phyloP scores from a whole-genome alignment of 1,140 invertebrate species.

The Pogonus chalceus region DNA sequence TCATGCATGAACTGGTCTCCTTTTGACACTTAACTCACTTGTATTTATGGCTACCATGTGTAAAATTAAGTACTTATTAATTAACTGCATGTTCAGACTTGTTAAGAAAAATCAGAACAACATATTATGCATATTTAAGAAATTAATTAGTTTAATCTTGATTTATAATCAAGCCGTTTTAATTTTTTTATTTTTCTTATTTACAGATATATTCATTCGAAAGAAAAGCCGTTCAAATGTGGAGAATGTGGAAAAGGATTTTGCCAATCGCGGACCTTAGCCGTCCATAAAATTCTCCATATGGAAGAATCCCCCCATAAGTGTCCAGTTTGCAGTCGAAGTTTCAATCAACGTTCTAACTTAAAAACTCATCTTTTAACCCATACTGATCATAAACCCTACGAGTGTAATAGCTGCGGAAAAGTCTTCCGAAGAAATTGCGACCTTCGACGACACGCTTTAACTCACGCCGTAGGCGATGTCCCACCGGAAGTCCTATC shows the following conservation, averaged over 20 bases:
- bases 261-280: conserved; percentile 88
- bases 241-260: conserved; percentile 93
- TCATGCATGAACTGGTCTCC: no score
- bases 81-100: no score
- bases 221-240: conserved; percentile 96
- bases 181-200: no score
- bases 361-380: conserved; percentile 85
- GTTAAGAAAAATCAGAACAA: no score
- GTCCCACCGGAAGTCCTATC: conserved; percentile 58
- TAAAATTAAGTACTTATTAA: no score
- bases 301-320: conserved; percentile 85
- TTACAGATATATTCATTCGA: conserved; percentile 89
- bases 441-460: conserved; percentile 70
- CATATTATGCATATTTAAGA: no score
- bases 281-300: conserved; percentile 86
- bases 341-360: conserved; percentile 81
- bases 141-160: no score
- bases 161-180: no score
- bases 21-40: no score
- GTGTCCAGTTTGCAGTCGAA: conserved; percentile 72
- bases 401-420: conserved; percentile 79
- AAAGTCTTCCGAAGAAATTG: conserved; percentile 83
- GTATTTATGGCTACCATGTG: no score
- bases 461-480: conserved; percentile 77
- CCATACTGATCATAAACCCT: conserved; percentile 91